Evolutionary conservation across 2,113 vertebrate genomes (phyloP), one percentile per base, ranked within the genome.

Genomic region (Myrmecophaga tridactyla): DNA sequence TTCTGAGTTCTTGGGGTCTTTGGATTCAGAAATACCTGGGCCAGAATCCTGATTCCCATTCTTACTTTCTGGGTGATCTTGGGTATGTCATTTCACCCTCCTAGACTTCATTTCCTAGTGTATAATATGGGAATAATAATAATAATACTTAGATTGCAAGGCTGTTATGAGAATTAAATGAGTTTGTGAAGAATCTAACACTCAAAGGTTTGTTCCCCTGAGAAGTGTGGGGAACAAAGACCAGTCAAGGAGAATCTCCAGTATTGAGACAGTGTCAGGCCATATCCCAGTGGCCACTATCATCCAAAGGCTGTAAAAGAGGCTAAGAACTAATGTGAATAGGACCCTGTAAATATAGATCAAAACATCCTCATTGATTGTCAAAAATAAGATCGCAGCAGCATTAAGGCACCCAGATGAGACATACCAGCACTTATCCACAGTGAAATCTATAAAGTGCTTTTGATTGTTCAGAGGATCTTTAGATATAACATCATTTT

Each of bases 391-490:
- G 97, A 98, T 95, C 94, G 78, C 96, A 98, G 95, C 92, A 97
- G 96, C 96, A 98, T 98, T 98, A 98, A 98, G 97, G 97, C 95
- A 96, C 98, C 97, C 46, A 96, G 97, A 98, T 99, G 98, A 99
- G 99, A 98, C 98, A 98, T 98, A 99, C 98, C 98, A 97, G 98
- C 97, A 98, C 98, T 99, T 98, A 99, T 98, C 98, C 97, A 98
- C 95, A 95, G 96, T 94, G 96, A 98, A 98, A 98, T 99, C 98
- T 98, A 98, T 98, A 98, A 98, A 98, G 98, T 98, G 98, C 98
- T 98, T 98, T 98, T 58, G 78, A 98, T 98, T 98, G 97, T 98
- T 99, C 98, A 96, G 94, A 98, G 98, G 98, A 98, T 98, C 98
- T 98, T 98, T 98, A 98, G 97, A 98, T 98, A 97, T 94, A 98